Evolutionary conservation across 1,140 invertebrate genomes (phyloP), one percentile per base, ranked within the genome.

Genomic region (Rhagoletis pomonella): DNA sequence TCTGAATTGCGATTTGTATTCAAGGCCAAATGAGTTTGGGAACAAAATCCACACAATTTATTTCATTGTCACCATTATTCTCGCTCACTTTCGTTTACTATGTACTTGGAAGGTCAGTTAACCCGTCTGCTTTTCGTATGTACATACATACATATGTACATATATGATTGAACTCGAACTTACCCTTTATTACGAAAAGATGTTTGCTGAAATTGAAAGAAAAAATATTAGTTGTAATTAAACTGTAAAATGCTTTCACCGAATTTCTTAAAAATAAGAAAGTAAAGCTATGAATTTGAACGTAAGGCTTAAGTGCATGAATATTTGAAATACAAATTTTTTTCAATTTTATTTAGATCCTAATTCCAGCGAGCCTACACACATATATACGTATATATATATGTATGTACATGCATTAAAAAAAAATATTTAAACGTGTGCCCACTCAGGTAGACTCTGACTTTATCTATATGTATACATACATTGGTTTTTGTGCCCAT

Each of bases 161-260:
- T 6, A 50, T 7, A 50, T 17, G n/a, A n/a, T 50, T 50, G 4
- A 50, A 81, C 73, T 19, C 3, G 17, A 55, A 55, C 73, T 29
- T 81, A 81, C 17, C 73, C 73, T 81, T 81, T 81, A 50, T 0
- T 55, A 3, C 4, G 44, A 81, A 55, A n/a, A 42, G 60, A 69
- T 47, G 0, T 14, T 69, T 42, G 42, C 39, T 69, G 42, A 42
- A 69, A 69, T 42, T 64, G n/a, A 50, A 81, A 55, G 17, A 55
- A 19, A 9, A 19, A 81, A 55, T 19, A 69, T 9, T 81, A 4
- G 7, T 17, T 50, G 10, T 50, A 3, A n/a, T 7, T 55, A 12
- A n/a, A 55, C 14, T 14, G 6, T 6, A 17, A 19, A 81, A 50
- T 1, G 50, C 9, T 55, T 50, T 55, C 3, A n/a, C 55, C n/a